These are phyloP conservation scores for Oegoconia quadripuncta DNA, from an alignment of 2,888 invertebrate genomes.

Conservation along the genomic window DNA sequence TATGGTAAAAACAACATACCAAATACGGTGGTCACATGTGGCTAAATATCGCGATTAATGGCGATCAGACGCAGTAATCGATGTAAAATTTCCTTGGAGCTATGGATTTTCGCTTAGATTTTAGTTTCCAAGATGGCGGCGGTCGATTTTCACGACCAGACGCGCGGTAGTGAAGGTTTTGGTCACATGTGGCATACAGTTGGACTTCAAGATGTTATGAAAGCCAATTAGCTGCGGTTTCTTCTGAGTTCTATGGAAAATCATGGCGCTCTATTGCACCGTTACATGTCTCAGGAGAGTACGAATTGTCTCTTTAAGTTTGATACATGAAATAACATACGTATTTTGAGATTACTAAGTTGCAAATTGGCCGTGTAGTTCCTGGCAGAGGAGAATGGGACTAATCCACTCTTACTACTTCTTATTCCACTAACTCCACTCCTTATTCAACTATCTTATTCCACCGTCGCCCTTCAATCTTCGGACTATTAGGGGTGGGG, in stretches of 20 bases:
- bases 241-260: slow-evolving; percentile 3
- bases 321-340: too few species aligned
- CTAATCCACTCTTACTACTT: too few species aligned
- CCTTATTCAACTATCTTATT: too few species aligned
- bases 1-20: slow-evolving; percentile 66
- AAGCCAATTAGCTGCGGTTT: slow-evolving; percentile 11
- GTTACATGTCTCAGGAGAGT: too few species aligned
- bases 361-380: too few species aligned
- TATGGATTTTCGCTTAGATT: slow-evolving; percentile 42
- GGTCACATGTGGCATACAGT: slow-evolving; percentile 43
- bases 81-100: slow-evolving; percentile 41
- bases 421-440: too few species aligned
- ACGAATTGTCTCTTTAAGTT: too few species aligned
- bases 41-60: slow-evolving; percentile 62
- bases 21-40: slow-evolving; percentile 73
- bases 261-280: too few species aligned
- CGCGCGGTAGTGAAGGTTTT: slow-evolving; percentile 44
- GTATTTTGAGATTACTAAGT: too few species aligned
- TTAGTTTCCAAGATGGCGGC: slow-evolving; percentile 26
- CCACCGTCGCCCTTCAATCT: too few species aligned
- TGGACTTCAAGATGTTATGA: slow-evolving; percentile 31
- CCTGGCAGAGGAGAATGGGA: too few species aligned
- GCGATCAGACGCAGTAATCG: slow-evolving; percentile 38
- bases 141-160: slow-evolving; percentile 17
- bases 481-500: too few species aligned